phyloP scores from a whole-genome alignment of 2,113 vertebrate genomes.

The Gallinago undulata region DNA sequence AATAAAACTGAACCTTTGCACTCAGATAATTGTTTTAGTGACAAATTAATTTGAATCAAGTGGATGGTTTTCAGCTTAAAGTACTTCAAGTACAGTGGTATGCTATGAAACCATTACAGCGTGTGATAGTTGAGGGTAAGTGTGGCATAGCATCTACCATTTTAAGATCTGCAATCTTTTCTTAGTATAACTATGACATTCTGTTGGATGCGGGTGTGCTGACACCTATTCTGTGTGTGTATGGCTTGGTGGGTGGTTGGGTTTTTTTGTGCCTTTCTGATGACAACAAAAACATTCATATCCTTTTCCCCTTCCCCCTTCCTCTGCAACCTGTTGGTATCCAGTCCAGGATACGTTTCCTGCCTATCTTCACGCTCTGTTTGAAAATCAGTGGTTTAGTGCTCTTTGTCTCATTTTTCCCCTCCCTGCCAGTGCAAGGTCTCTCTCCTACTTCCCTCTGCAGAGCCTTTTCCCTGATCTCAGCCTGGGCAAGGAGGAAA shows the following conservation, averaged over 20 bases:
- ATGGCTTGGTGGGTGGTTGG: neutral
- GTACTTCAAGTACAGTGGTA: neutral
- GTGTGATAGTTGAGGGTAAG: neutral
- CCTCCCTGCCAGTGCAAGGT: neutral
- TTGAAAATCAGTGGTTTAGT: neutral
- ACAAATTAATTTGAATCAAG: neutral
- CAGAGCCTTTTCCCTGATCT: neutral
- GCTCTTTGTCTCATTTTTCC: constrained; percentile 8
- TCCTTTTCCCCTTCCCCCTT: constrained; percentile 45
- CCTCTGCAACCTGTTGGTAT: constrained; percentile 36
- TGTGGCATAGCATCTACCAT: neutral
- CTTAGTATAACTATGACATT: neutral
- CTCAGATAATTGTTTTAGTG: neutral
- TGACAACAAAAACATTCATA: constrained; percentile 4
- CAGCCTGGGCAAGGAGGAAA: neutral
- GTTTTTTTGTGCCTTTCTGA: neutral
- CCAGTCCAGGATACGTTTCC: constrained; percentile 49
- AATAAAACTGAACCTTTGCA: constrained; percentile 8
- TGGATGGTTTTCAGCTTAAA: neutral
- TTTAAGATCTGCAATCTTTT: neutral
- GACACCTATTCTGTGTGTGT: neutral
- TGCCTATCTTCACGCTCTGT: constrained; percentile 4
- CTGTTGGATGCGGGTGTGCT: accelerated
- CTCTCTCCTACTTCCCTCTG: neutral
- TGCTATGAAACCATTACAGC: neutral